A percentile compares a stretch with the other conserved stretches of the same genome.
Evolutionary conservation across 2,797 vertebrate species (phyloP).

Genomic region (Yasuhikotakia modesta): DNA sequence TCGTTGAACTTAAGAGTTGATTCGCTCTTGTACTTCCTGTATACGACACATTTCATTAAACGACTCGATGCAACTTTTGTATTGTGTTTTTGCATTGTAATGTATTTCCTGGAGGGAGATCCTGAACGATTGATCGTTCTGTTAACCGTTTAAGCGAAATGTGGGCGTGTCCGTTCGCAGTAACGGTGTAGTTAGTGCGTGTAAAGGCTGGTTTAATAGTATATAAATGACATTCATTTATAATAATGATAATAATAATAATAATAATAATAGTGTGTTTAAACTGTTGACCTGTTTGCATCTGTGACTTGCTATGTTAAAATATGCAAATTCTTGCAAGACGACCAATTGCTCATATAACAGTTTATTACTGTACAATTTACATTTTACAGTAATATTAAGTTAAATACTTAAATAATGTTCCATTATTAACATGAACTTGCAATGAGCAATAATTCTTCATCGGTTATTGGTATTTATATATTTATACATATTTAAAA

Average conservation of each 20-base stretch:
- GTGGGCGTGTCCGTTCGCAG: conserved; percentile 49
- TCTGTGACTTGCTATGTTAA: not conserved
- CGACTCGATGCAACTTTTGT: not conserved
- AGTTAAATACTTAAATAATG: too few species aligned
- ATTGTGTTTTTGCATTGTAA: not conserved
- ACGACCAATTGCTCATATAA: not conserved
- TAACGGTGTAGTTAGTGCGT: not conserved
- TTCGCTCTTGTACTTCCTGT: conserved; percentile 44
- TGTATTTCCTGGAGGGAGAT: not conserved
- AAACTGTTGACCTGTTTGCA: not conserved
- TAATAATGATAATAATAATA: too few species aligned
- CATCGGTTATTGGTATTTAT: too few species aligned
- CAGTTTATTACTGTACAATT: not conserved
- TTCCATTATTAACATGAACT: too few species aligned
- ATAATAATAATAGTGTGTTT: not conserved
- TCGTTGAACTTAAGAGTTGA: conserved; percentile 16
- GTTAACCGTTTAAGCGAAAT: conserved; percentile 34
- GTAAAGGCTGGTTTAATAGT: not conserved
- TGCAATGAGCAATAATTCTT: too few species aligned
- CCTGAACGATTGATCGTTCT: not conserved
- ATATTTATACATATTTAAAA: too few species aligned
- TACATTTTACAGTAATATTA: too few species aligned
- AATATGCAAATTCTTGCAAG: not conserved
- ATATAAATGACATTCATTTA: not conserved
- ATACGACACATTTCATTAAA: not conserved